Evolutionary conservation across 2,888 invertebrate genomes (phyloP), one percentile per base, ranked within the genome.

Genomic region (Apamea epomidion): DNA sequence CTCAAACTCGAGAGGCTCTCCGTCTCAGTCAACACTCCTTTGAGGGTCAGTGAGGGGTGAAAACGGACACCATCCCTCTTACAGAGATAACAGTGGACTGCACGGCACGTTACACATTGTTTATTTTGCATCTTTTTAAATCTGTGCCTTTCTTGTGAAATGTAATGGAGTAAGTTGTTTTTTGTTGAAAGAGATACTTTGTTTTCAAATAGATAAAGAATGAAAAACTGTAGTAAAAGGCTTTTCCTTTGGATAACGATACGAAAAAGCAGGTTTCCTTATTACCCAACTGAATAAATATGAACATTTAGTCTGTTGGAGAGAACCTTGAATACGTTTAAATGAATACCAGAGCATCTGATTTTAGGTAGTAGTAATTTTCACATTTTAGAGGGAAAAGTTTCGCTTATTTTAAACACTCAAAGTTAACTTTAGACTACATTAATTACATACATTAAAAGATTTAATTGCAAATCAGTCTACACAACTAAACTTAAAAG

Each of bases 101-200:
- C 83, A 92, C 92, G 93, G 86, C 87, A 89, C 92, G 90, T 90
- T 93, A 83, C 75, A 90, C 87, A 89, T 88, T 90, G 89, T 92
- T 92, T 91, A 88, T 87, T 88, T 89, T 86, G 73, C 29, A 89
- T 91, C 89, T 91, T 88, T 91, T 87, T 87, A 83, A 76, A 83
- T 81, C 77, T 83, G 54, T 67, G 74, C 70, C 79, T 83, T 89
- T 84, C 68, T 85, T 84, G 42, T 85, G 62, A 83, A 76, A 86
- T 37, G 62, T 85, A 81, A 80, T 87, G 71, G 81, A 72, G 82
- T 71, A 81, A 70, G 21, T 71, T 58, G 4, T 64, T 67, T 51
- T 73, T 68, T 79, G 80, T 64, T 65, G 58, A 68, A 80, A 72
- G 32, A 32, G 60, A 78, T n/a, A 73, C 58, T 71, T 67, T 75